phyloP scores from a whole-genome alignment of 1,140 invertebrate genomes.

The Bombus fervidus region DNA sequence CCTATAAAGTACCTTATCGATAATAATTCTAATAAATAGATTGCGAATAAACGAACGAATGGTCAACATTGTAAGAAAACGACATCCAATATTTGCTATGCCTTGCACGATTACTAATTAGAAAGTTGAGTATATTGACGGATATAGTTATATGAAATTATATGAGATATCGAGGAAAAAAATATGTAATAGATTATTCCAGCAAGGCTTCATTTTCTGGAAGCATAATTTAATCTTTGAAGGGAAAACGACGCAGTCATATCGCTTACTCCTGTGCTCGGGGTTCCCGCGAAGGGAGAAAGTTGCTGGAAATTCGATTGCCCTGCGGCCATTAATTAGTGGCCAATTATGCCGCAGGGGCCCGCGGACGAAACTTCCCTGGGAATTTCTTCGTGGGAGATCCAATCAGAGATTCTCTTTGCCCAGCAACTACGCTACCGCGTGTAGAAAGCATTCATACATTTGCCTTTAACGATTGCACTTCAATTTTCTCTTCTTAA shows the following conservation, averaged over 20 bases:
- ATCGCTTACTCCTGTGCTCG: conserved; percentile 13
- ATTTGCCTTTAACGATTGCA: too few relatives aligned
- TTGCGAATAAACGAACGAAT: too few relatives aligned
- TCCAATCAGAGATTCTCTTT: conserved; percentile 45
- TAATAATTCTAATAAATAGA: too few relatives aligned
- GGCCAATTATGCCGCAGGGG: conserved; percentile 58
- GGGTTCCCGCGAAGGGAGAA: conserved; percentile 47
- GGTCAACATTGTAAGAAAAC: too few relatives aligned
- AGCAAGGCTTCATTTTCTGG: conserved; percentile 11
- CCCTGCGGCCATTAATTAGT: conserved; percentile 58
- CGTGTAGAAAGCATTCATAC: neutral
- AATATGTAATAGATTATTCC: neutral
- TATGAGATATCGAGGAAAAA: too few relatives aligned
- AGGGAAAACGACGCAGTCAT: conserved; percentile 17
- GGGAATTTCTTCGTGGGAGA: conserved; percentile 55
- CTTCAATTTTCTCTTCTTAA: neutral
- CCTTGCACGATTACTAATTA: too few relatives aligned
- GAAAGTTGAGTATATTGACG: too few relatives aligned
- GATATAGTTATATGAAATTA: too few relatives aligned
- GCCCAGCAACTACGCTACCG: too few relatives aligned
- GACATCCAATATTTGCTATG: too few relatives aligned
- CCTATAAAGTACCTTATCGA: too few relatives aligned
- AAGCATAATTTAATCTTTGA: conserved; percentile 29
- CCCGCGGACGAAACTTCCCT: conserved; percentile 19
- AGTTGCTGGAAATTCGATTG: conserved; percentile 63